phyloP scores from a whole-genome alignment of 2,797 vertebrate genomes.

The Mormyrus hasselquistii region DNA sequence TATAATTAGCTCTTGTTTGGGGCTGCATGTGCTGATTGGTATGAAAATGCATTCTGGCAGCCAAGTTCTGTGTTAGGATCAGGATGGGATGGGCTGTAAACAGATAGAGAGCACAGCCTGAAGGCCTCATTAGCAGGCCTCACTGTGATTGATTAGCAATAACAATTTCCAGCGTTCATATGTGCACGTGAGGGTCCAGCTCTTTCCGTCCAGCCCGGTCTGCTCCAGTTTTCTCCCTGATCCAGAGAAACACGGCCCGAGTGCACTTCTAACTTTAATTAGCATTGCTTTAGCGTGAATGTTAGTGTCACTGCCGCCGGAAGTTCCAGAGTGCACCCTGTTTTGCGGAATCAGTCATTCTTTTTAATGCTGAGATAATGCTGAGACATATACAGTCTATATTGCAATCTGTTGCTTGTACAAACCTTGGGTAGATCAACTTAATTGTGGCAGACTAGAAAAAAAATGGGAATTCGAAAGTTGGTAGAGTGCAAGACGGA shows the following conservation, averaged over 20 bases:
- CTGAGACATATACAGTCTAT: background rate
- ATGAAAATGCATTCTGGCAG: slow-evolving; percentile 21
- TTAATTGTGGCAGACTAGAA: background rate
- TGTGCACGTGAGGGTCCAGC: background rate
- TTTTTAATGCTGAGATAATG: background rate
- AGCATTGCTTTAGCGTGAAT: background rate
- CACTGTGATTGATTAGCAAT: slow-evolving; percentile 8
- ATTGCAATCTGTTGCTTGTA: background rate
- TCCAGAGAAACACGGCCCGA: background rate
- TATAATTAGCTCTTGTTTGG: slow-evolving; percentile 21
- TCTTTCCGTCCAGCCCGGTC: background rate
- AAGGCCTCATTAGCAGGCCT: slow-evolving; percentile 10
- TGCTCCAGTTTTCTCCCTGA: background rate
- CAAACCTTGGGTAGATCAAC: background rate
- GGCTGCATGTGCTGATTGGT: background rate
- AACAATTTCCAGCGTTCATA: background rate
- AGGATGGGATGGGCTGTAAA: slow-evolving; percentile 1
- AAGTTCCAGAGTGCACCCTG: background rate
- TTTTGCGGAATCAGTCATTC: background rate
- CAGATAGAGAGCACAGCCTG: background rate
- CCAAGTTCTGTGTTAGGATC: background rate
- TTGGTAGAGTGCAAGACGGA: background rate
- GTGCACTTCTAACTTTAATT: background rate
- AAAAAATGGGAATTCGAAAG: background rate
- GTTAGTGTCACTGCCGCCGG: background rate